These are phyloP conservation scores for Calypte anna DNA, from an alignment of 2,113 vertebrate genomes.

Conservation along the genomic window DNA sequence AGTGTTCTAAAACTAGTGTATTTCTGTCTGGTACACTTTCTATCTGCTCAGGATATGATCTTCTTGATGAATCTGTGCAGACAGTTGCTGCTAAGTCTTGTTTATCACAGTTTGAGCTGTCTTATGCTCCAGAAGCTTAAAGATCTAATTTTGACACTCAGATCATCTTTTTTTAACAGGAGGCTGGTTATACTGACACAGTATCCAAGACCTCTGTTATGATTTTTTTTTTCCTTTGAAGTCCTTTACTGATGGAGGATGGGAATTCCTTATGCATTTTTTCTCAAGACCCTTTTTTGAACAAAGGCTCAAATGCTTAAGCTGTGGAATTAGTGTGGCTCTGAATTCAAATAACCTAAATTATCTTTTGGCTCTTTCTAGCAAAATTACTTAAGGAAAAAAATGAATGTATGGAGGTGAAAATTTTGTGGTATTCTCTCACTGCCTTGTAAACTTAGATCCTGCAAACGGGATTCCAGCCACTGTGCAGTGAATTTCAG, in stretches of 20 bases:
- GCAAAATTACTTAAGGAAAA: not conserved
- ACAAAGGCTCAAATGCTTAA: not conserved
- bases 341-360: not conserved
- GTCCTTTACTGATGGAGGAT: not conserved
- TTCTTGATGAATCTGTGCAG: not conserved
- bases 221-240: not conserved
- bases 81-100: not conserved
- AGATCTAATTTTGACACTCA: not conserved
- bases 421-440: not conserved
- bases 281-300: not conserved
- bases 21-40: not conserved
- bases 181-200: not conserved
- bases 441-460: not conserved
- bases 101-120: not conserved
- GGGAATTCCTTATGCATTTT: not conserved
- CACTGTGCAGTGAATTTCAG: not conserved
- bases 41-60: not conserved
- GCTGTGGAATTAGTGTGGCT: not conserved
- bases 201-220: not conserved
- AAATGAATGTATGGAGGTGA: not conserved
- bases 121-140: not conserved
- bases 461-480: not conserved
- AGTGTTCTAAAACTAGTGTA: not conserved
- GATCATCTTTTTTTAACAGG: not conserved
- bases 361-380: not conserved